Base-by-base conservation (phyloP, 30 jellyfish, hydroid and myxozoan genomes). In the Clytia hemisphaerica region DNA sequence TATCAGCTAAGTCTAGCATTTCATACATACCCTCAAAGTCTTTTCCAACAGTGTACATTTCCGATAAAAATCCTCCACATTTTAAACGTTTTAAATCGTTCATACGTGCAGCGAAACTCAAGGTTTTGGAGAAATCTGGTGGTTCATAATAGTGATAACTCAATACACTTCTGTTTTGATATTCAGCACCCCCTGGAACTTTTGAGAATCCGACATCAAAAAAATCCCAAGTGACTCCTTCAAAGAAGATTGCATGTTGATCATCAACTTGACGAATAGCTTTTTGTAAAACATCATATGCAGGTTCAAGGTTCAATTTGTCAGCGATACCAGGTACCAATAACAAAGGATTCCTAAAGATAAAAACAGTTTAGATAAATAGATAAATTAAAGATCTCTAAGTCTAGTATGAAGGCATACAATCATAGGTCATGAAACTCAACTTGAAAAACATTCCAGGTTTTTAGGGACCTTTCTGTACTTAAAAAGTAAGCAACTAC, bases 71-170 rank as follows among this genome's bases (percentile, higher is more conserved):
- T 15, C 97, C 97, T 6, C 94, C 97, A 72, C 97, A 88, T 50
- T 80, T 71, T 73, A 88, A 51, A 31, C 97, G 87, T 67, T 37
- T 42, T 7, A 80, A 58, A 75, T 88, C 97, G n/a, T 47, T 76
- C 88, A 59, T 78, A 22, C 97, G 87, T 6, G 94, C 83, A 12
- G 87, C 93, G 59, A 88, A 88, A 42, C 58, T 79, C 57, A 88
- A 72, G 16, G 63, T 45, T 37, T 88, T 88, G 33, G 94, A 80
- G 62, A 88, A 88, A 67, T 88, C 97, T 12, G 97, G 97, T 6
- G 97, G 97, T 72, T 88, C 97, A 76, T 88, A 88, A 58, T 88
- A 88, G 62, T 88, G 97, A 71, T 88, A 88, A 55, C 97, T 88
- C 25, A 88, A 77, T 16, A 88, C 97, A 61, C 97, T 88, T 14